Conservation (phyloP, 2,113 vertebrate genomes). For the Spheniscus mendiculus region DNA sequence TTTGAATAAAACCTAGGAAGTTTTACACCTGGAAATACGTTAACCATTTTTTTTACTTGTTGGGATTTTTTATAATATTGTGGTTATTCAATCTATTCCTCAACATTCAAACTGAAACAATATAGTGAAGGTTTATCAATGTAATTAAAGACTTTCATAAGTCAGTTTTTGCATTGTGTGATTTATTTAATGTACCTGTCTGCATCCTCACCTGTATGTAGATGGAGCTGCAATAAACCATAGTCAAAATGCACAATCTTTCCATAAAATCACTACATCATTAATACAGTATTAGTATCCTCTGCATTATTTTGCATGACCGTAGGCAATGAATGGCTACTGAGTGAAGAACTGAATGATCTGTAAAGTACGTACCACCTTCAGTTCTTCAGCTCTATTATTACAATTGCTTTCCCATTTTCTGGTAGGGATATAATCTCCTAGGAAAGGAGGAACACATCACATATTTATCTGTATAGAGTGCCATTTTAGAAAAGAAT, state of each 20-base stretch:
- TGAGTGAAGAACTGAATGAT: background rate
- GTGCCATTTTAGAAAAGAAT: background rate
- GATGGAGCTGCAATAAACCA: background rate
- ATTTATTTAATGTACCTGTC: background rate
- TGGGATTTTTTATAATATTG: background rate
- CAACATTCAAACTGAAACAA: background rate
- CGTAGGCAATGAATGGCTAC: background rate
- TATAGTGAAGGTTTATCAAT: background rate
- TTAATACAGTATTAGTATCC: background rate
- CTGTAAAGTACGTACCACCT: background rate
- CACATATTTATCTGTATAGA: background rate
- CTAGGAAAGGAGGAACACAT: background rate
- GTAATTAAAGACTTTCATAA: conserved; percentile 34
- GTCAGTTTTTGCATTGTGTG: background rate
- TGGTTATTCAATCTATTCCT: background rate
- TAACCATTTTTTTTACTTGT: background rate
- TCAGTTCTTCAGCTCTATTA: background rate
- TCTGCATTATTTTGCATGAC: background rate
- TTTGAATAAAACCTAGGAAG: background rate
- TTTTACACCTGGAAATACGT: conserved; percentile 4
- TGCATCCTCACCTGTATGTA: background rate
- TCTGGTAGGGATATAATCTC: background rate
- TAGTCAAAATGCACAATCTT: background rate
- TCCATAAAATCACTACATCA: background rate
- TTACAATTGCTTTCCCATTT: background rate